Base-by-base conservation (phyloP, 2,797 vertebrate genomes). In the Ctenopoma multispine region DNA sequence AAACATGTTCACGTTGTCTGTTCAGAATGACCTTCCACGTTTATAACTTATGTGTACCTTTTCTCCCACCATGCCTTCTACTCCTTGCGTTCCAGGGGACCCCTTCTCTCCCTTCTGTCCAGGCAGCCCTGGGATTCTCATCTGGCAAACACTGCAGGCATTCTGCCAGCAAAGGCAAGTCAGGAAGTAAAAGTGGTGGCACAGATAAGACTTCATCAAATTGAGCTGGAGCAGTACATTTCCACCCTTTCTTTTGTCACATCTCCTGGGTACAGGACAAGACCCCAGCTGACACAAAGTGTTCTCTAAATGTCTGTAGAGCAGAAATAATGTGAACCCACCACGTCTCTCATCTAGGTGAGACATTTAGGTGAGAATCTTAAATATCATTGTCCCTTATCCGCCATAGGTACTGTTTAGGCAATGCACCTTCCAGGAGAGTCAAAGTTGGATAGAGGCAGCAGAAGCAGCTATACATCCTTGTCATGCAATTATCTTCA, bases 41-140 rank as follows among this genome's bases (percentile, higher is more conserved):
- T 60, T 72, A 63, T 40, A 40, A 60, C 72, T 64, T 56, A 47
- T n/a, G 49, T 66, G 64, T 91, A 96, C 94, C 93, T 96, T 95
- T 70, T 82, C 77, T 63, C 88, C 87, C 72, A 89, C 72, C 60
- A 90, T 69, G 75, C 90, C 92, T 47, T 92, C 80, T 13, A 84
- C 79, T 61, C 94, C 95, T 36, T 86, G 90, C 59, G 46, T 87
- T 51, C 95, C 95, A 1, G 64, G n/a, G 3, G 78, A 78, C 24
- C 93, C 93, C 54, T 95, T 95, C 58, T 96, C 95, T 66, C 95
- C 95, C 87, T 94, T 96, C 88, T 90, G 91, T 56, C 93, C 95
- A 51, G 93, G 93, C 63, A 95, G 87, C 44, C 95, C 93, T 2
- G 95, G 93, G 31, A 94, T 85, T 80, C 88, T 92, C n/a, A 80